A percentile compares a stretch with the other conserved stretches of the same genome.
Conservation (phyloP, 2,888 invertebrate genomes). For the Opisthograptis luteolata region DNA sequence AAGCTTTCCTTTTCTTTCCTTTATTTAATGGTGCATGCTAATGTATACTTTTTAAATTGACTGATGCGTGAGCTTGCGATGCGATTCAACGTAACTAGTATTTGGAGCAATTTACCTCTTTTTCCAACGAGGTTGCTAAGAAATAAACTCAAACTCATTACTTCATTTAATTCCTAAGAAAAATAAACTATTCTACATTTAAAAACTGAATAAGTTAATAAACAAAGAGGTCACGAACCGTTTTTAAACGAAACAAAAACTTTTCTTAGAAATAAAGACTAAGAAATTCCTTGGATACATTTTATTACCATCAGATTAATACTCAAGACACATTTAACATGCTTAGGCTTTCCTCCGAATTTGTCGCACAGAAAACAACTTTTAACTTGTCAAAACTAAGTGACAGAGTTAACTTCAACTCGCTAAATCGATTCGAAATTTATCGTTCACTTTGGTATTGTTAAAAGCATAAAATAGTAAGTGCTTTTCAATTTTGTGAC, state of each 20-base stretch:
- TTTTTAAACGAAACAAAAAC: too few species aligned
- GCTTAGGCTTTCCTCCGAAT: constrained; percentile 20
- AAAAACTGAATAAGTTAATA: too few species aligned
- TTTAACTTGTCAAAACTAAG: constrained; percentile 36
- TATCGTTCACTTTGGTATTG: constrained; percentile 33
- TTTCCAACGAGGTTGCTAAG: neutral
- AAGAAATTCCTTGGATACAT: too few species aligned
- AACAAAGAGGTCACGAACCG: too few species aligned
- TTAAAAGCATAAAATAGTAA: constrained; percentile 25
- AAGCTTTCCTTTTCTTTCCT: constrained; percentile 33
- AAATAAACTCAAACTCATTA: too few species aligned
- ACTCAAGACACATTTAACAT: too few species aligned
- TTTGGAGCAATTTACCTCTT: neutral
- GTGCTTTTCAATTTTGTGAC: constrained; percentile 16
- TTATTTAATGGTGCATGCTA: constrained; percentile 37
- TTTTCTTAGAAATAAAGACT: too few species aligned
- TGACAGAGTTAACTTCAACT: constrained; percentile 32
- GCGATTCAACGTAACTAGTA: neutral
- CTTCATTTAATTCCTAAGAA: too few species aligned
- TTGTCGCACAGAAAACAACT: constrained; percentile 29
- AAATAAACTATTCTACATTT: too few species aligned
- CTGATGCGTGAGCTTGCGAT: constrained; percentile 2
- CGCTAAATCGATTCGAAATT: constrained; percentile 39
- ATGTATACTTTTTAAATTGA: constrained; percentile 28
- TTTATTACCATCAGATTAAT: too few species aligned